Evolutionary conservation across 2,113 vertebrate species (phyloP).

Genomic region (Otolemur garnettii): DNA sequence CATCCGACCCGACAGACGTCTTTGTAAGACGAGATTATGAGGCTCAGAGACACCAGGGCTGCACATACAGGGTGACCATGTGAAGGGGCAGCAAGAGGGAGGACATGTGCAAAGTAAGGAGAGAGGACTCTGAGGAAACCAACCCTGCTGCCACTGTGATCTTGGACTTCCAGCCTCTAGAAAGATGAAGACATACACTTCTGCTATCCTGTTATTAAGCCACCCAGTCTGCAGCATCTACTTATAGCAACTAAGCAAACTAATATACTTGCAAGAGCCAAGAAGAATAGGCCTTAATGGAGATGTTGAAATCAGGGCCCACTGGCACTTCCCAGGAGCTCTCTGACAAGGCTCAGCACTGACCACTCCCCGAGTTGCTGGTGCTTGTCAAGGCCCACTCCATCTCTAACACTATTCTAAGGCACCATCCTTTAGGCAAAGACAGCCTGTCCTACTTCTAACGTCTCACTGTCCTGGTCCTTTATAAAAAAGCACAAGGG

Average conservation of each 20-base stretch:
- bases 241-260: neutral
- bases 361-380: neutral
- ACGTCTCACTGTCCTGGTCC: neutral
- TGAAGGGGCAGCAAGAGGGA: neutral
- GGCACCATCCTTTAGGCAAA: neutral
- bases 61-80: accelerated
- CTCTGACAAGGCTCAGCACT: neutral
- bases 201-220: no score
- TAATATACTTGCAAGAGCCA: neutral
- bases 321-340: accelerated
- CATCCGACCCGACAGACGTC: neutral
- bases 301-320: neutral
- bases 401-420: neutral
- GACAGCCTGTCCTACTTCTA: neutral
- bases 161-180: neutral
- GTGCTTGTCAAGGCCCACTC: neutral
- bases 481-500: neutral
- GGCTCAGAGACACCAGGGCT: neutral
- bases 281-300: neutral
- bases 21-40: neutral
- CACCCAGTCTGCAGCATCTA: neutral
- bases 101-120: neutral
- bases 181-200: neutral
- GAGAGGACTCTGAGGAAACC: neutral
- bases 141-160: accelerated